These are phyloP conservation scores for Microctonus brassicae DNA, from an alignment of 2,888 invertebrate genomes.

Conservation along the genomic window DNA sequence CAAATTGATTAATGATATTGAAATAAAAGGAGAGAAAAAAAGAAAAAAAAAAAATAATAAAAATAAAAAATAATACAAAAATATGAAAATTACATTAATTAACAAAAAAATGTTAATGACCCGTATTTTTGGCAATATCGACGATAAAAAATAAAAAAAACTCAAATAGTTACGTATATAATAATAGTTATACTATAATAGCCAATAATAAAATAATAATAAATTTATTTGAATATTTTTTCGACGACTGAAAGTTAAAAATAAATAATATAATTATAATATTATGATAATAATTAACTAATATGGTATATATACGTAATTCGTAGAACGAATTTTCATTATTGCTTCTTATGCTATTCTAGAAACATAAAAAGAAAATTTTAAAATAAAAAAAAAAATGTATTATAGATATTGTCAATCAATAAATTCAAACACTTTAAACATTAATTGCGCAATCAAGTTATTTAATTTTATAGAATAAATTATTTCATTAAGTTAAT, in stretches of 20 bases:
- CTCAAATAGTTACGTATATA: conserved; percentile 36
- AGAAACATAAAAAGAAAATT: conserved; percentile 56
- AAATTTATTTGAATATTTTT: conserved; percentile 60
- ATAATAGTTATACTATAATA: conserved; percentile 44
- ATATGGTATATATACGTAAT: conserved; percentile 57
- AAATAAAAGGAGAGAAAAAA: conserved; percentile 14
- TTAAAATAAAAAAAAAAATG: conserved; percentile 56
- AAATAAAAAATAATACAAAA: conserved; percentile 39
- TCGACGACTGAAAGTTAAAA: conserved; percentile 65
- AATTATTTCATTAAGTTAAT: too few species aligned
- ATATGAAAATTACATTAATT: conserved; percentile 35
- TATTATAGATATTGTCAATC: conserved; percentile 62
- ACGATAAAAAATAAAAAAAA: conserved; percentile 46
- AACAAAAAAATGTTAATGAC: conserved; percentile 41
- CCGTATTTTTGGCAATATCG: conserved; percentile 66
- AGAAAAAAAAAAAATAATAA: conserved; percentile 44
- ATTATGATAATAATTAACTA: conserved; percentile 53
- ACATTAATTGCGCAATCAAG: neutral
- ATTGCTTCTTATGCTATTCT: conserved; percentile 65
- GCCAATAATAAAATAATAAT: conserved; percentile 40
- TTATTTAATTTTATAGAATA: too few species aligned
- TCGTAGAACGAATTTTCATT: conserved; percentile 63
- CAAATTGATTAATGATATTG: conserved; percentile 59
- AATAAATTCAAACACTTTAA: conserved; percentile 54
- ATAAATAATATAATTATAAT: conserved; percentile 46